phyloP scores from a whole-genome alignment of 2,888 invertebrate genomes.

The Zhengitettix transpicula region DNA sequence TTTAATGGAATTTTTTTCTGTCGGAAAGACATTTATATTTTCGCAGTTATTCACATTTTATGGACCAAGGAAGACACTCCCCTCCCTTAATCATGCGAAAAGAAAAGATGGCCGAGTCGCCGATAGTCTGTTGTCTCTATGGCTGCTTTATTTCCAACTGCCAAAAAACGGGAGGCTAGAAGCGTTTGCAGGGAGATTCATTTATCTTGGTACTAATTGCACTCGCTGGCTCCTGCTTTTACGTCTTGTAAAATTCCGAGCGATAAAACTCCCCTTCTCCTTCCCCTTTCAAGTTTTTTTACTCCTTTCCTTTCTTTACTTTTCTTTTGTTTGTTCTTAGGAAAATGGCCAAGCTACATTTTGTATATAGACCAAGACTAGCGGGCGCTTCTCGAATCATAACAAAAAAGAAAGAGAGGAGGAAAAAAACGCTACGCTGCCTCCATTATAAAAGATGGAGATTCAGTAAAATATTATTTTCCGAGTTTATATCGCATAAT shows the following conservation, averaged over 20 bases:
- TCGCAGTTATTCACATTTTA: no score
- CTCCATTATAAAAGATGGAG: no score
- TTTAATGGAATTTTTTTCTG: no score
- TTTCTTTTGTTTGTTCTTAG: conserved; percentile 4
- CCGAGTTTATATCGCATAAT: no score
- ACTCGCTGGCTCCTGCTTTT: conserved; percentile 9
- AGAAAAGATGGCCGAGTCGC: not conserved
- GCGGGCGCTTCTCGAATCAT: conserved; percentile 3
- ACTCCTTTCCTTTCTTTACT: conserved; percentile 5
- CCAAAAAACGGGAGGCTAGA: conserved; percentile 1
- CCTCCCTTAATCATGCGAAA: not conserved
- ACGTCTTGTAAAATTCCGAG: conserved; percentile 9
- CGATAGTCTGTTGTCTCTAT: not conserved
- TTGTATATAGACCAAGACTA: conserved; percentile 2
- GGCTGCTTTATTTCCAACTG: conserved; percentile 1
- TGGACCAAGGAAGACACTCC: no score
- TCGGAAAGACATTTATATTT: no score
- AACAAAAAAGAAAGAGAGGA: not conserved
- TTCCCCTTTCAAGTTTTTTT: conserved; percentile 3
- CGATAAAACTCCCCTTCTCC: conserved; percentile 7
- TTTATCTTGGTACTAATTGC: conserved; percentile 12
- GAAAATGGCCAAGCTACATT: conserved; percentile 5
- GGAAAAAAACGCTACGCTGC: no score
- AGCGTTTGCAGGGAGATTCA: conserved; percentile 10
- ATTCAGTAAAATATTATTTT: no score